Conservation (phyloP, 2,888 invertebrate genomes). For the Blastobasis lacticolella region DNA sequence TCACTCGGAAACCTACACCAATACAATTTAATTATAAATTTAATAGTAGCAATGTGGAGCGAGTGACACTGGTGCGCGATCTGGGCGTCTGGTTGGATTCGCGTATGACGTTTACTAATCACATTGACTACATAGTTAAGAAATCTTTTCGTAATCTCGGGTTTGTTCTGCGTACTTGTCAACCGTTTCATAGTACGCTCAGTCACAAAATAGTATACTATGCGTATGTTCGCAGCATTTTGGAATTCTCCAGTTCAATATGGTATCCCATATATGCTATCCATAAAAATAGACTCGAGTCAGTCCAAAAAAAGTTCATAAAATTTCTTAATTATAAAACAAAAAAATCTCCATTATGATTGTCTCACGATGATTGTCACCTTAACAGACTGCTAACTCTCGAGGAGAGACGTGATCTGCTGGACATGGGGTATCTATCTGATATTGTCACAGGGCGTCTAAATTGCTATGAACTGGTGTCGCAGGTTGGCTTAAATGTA, state of each 20-base stretch:
- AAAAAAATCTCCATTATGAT: background rate
- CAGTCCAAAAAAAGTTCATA: background rate
- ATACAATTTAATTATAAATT: too few species aligned
- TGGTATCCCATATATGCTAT: background rate
- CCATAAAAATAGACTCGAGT: background rate
- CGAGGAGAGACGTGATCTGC: background rate
- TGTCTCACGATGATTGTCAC: background rate
- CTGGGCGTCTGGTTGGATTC: too few species aligned
- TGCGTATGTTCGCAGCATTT: too few species aligned
- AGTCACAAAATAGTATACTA: too few species aligned
- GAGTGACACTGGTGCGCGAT: too few species aligned
- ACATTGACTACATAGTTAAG: too few species aligned
- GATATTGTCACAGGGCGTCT: background rate
- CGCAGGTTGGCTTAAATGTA: background rate
- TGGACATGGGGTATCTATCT: background rate
- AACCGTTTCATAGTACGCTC: too few species aligned
- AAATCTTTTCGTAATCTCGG: too few species aligned
- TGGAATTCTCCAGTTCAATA: background rate
- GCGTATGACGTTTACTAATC: too few species aligned
- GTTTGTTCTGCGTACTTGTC: too few species aligned
- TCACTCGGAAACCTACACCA: too few species aligned
- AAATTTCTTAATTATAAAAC: background rate
- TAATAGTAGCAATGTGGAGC: too few species aligned
- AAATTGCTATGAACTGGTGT: background rate
- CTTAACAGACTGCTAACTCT: background rate